Evolutionary conservation across 2,888 invertebrate species (phyloP).

Genomic region (Tinea semifulvella): DNA sequence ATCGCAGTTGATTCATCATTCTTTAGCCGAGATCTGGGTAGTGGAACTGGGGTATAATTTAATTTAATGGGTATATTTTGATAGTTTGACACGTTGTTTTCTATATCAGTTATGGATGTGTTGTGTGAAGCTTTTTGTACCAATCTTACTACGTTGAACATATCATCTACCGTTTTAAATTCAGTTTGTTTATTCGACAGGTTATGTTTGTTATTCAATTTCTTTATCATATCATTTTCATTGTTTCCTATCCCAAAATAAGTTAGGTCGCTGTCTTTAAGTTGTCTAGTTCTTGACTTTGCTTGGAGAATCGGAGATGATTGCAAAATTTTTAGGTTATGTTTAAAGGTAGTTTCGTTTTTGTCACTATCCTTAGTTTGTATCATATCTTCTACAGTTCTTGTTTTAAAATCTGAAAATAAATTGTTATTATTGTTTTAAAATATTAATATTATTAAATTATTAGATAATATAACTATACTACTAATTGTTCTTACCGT

Average conservation of each 20-base stretch:
- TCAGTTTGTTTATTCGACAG: neutral
- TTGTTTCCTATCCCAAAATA: constrained; percentile 56
- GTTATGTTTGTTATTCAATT: neutral
- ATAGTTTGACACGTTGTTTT: constrained; percentile 36
- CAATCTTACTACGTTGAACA: constrained; percentile 49
- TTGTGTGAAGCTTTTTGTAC: constrained; percentile 50
- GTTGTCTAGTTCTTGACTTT: constrained; percentile 50
- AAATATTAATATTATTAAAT: neutral
- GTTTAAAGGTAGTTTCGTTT: constrained; percentile 24
- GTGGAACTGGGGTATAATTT: constrained; percentile 39
- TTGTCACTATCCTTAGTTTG: constrained; percentile 14
- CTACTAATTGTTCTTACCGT: neutral
- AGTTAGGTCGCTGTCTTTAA: constrained; percentile 67
- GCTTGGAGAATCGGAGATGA: constrained; percentile 31
- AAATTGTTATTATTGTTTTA: neutral
- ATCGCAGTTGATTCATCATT: neutral
- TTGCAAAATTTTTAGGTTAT: constrained; percentile 30
- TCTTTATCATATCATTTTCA: neutral
- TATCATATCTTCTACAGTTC: neutral
- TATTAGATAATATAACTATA: neutral
- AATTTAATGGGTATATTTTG: constrained; percentile 43
- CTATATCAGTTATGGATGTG: neutral
- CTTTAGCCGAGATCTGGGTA: constrained; percentile 42
- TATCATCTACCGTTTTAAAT: constrained; percentile 24
- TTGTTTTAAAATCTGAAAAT: constrained; percentile 1